Evolutionary conservation across 2,113 vertebrate species (phyloP).

Genomic region (Gnathonemus echidnorhynchus): DNA sequence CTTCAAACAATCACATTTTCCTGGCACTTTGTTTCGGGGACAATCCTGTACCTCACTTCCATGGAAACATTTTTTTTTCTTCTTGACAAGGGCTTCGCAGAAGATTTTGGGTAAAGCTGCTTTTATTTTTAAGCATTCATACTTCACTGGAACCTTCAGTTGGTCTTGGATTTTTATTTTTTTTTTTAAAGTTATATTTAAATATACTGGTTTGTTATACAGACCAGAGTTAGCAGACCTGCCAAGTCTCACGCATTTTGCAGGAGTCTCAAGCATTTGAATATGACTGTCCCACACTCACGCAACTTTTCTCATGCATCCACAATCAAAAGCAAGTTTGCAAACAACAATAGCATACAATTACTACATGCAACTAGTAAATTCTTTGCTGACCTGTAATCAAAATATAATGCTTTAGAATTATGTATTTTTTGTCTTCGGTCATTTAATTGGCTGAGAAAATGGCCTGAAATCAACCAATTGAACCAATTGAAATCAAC

Average conservation of each 20-base stretch:
- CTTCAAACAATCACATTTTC: slow-evolving; percentile 22
- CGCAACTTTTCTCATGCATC: not conserved
- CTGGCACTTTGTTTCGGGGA: not conserved
- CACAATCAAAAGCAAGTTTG: not conserved
- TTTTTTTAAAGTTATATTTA: not conserved
- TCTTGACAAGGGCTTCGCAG: not conserved
- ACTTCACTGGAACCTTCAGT: not conserved
- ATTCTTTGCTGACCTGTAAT: not conserved
- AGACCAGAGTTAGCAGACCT: not conserved
- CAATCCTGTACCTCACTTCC: not conserved
- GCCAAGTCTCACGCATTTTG: not conserved
- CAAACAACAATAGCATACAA: not conserved
- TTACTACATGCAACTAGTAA: not conserved
- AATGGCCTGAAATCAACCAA: not conserved
- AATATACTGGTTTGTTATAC: not conserved
- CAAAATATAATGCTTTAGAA: not conserved
- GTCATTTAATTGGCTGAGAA: not conserved
- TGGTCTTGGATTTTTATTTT: not conserved
- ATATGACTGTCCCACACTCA: not conserved
- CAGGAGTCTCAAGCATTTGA: not conserved
- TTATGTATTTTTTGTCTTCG: not conserved
- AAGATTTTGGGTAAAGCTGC: not conserved
- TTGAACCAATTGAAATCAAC: not conserved
- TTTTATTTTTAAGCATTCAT: not conserved
- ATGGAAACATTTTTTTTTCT: slow-evolving; percentile 14